These are phyloP conservation scores for Spisula subtruncata DNA, from an alignment of 2,888 invertebrate genomes.

Conservation along the genomic window DNA sequence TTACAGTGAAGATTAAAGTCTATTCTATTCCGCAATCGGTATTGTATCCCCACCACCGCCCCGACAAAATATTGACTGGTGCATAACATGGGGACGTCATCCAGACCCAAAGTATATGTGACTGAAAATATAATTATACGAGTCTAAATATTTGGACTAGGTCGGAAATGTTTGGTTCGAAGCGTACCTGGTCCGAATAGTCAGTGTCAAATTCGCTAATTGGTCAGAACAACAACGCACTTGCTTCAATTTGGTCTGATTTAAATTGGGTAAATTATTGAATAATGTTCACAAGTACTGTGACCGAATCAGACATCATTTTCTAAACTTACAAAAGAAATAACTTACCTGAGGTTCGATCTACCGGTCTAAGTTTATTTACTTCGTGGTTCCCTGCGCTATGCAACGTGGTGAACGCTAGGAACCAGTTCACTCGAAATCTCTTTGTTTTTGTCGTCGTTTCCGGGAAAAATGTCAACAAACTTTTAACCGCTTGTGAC, in stretches of 20 bases:
- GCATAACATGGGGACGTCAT: too few relatives aligned
- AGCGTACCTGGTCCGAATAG: neutral
- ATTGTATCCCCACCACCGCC: too few relatives aligned
- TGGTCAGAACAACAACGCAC: neutral
- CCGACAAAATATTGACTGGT: too few relatives aligned
- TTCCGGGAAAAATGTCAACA: conserved; percentile 51
- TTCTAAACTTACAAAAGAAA: neutral
- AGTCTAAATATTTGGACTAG: neutral
- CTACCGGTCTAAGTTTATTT: neutral
- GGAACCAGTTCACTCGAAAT: neutral
- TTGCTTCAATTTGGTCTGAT: neutral
- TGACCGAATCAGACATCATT: neutral
- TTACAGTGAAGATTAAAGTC: too few relatives aligned
- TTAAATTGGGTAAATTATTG: neutral
- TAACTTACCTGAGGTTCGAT: neutral
- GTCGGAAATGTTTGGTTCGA: neutral
- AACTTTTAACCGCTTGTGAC: conserved; percentile 17
- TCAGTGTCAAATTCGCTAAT: neutral
- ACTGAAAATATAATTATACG: too few relatives aligned
- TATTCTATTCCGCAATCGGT: too few relatives aligned
- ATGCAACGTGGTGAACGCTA: conserved; percentile 19
- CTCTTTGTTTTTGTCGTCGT: neutral
- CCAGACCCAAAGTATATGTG: too few relatives aligned
- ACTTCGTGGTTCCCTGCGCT: neutral
- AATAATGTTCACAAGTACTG: neutral